Percentiles rank a stretch among this genome's conserved stretches.
phyloP scores from a whole-genome alignment of 2,113 vertebrate species.

The Laticauda colubrina region DNA sequence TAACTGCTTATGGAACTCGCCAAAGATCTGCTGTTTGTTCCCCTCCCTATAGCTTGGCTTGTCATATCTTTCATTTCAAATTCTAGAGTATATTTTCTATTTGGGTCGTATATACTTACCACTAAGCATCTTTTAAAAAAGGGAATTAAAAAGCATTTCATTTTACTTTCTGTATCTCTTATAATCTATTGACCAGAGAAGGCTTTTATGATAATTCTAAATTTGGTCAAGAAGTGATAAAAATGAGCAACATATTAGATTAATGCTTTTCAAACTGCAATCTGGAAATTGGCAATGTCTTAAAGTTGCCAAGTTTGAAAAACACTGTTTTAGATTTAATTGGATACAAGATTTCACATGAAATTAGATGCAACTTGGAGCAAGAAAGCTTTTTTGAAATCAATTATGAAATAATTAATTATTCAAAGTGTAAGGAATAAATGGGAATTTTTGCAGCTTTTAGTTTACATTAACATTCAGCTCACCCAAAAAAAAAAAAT shows the following conservation, averaged over 20 bases:
- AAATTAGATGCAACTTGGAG: not conserved
- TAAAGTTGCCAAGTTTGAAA: not conserved
- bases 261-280: not conserved
- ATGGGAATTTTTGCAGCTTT: not conserved
- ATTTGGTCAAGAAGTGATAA: not conserved
- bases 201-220: not conserved
- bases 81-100: not conserved
- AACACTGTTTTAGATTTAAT: not conserved
- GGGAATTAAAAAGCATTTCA: not conserved
- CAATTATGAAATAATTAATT: not conserved
- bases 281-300: not conserved
- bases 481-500: not conserved
- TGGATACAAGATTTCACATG: not conserved
- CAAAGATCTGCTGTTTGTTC: not conserved
- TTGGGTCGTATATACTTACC: not conserved
- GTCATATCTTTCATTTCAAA: not conserved
- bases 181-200: not conserved
- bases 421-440: not conserved
- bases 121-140: not conserved
- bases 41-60: not conserved
- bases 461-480: not conserved
- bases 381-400: not conserved
- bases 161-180: not conserved
- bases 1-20: not conserved
- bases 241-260: not conserved